Base-by-base conservation (phyloP, 2,113 vertebrate species). In the Azemiops feae region DNA sequence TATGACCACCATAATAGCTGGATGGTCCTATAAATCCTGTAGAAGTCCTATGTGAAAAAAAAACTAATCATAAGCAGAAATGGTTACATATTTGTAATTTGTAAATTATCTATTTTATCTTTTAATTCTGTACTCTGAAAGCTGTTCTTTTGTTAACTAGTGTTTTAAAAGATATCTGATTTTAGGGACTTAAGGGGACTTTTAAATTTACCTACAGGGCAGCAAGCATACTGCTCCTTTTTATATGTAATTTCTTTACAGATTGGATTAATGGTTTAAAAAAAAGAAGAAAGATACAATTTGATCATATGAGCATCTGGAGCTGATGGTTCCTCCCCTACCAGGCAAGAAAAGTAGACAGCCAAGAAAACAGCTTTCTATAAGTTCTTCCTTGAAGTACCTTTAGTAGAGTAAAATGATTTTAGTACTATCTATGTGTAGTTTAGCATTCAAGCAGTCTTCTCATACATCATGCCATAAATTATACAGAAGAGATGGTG, bases 401-500 rank as follows among this genome's bases (percentile, higher is more conserved):
- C 2, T 18, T 39, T 39, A 81, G 2, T 22, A 39, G 39, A 9
- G 69, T 81, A 39, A 39, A 39, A 52, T 88, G 25, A 39, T 92
- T 88, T 88, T 45, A 74, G 34, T 60, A 45, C 45, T 52, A 5
- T 60, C 20, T 87, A 1, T 91, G 25, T n/a, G 87, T 81, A 93
- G n/a, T 60, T 86, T 58, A 57, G 27, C 45, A 30, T 85, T 95
- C 92, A 96, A 86, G n/a, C 18, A 7, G 39, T 39, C 34, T 81
- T 81, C 16, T 34, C 34, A 81, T 74, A 74, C n/a, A 34, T 74
- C n/a, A 20, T 74, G 69, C 16, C n/a, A 74, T 81, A 81, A 20
- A 74, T 93, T 93, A 94, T 91, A 87, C 91, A 52, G 27, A 22
- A 93, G 93, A 94, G 95, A 92, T 89, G n/a, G 85, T 95, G 94